Percentiles rank a stretch among this genome's conserved stretches.
Conservation (phyloP, 2,113 vertebrate species). For the Origma solitaria region DNA sequence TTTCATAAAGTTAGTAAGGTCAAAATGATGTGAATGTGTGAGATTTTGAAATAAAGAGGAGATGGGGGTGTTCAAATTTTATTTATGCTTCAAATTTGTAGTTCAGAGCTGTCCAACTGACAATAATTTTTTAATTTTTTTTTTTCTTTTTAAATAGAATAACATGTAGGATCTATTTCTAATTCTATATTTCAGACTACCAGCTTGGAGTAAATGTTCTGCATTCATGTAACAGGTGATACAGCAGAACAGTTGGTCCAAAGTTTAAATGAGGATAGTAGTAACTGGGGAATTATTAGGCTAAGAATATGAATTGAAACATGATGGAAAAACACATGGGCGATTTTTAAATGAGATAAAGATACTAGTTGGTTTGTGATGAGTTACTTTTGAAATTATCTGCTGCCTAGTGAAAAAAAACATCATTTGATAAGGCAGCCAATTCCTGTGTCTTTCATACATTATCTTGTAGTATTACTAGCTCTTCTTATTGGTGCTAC, state of each 20-base stretch:
- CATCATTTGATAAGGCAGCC: background rate
- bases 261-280: conserved; percentile 13
- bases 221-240: background rate
- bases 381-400: background rate
- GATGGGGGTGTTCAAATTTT: conserved; percentile 29
- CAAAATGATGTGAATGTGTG: background rate
- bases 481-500: background rate
- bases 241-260: background rate
- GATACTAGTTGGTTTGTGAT: background rate
- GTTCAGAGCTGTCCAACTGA: background rate
- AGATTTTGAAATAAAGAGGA: conserved; percentile 17
- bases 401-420: background rate
- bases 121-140: background rate
- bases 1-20: conserved; percentile 25
- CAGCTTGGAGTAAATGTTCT: background rate
- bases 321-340: background rate
- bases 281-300: background rate
- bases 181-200: background rate
- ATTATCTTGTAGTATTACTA: background rate
- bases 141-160: background rate
- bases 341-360: background rate
- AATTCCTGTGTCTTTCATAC: background rate
- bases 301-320: background rate
- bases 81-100: conserved; percentile 33
- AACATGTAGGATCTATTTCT: background rate